A percentile compares a stretch with the other conserved stretches of the same genome.
Conservation (phyloP, 2,888 invertebrate genomes). For the Sabatieria punctata region DNA sequence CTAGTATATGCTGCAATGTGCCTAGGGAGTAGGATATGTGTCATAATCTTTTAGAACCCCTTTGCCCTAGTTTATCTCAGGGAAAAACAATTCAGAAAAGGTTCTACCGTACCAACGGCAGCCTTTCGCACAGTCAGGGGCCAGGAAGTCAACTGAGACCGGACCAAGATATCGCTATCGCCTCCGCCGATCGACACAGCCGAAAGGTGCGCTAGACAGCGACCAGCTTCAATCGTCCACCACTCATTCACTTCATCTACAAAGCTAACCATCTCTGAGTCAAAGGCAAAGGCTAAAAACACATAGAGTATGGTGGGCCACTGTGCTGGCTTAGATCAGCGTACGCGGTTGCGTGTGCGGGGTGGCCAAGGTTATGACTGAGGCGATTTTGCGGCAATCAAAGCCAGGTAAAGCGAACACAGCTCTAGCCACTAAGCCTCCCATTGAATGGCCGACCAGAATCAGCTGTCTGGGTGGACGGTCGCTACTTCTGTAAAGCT, state of each 20-base stretch:
- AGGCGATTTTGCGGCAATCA: slow-evolving; percentile 44
- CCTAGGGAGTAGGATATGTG: too few relatives aligned
- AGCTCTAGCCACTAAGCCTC: slow-evolving; percentile 63
- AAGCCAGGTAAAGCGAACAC: slow-evolving; percentile 55
- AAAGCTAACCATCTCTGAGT: slow-evolving; percentile 45
- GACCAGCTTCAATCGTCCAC: slow-evolving; percentile 27
- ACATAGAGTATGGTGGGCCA: slow-evolving; percentile 36
- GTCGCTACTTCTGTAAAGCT: not conserved
- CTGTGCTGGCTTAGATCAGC: not conserved
- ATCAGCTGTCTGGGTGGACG: slow-evolving; percentile 40
- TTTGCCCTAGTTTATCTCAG: too few relatives aligned
- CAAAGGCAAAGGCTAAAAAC: slow-evolving; percentile 38
- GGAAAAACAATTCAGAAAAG: too few relatives aligned
- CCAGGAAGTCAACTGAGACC: slow-evolving; percentile 41
- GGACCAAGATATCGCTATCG: slow-evolving; percentile 59
- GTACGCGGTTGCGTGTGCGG: slow-evolving; percentile 54
- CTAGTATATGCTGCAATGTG: too few relatives aligned
- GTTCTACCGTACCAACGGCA: not conserved
- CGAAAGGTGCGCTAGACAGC: slow-evolving; percentile 39
- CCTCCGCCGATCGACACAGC: slow-evolving; percentile 72
- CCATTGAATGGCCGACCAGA: slow-evolving; percentile 88
- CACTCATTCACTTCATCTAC: slow-evolving; percentile 29
- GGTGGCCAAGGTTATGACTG: slow-evolving; percentile 63
- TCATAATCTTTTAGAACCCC: too few relatives aligned
- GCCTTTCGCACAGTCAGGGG: slow-evolving; percentile 4